These are phyloP conservation scores for Haliclona indistincta DNA, from an alignment of 37 sponge, comb jelly and placozoan species.

Conservation along the genomic window DNA sequence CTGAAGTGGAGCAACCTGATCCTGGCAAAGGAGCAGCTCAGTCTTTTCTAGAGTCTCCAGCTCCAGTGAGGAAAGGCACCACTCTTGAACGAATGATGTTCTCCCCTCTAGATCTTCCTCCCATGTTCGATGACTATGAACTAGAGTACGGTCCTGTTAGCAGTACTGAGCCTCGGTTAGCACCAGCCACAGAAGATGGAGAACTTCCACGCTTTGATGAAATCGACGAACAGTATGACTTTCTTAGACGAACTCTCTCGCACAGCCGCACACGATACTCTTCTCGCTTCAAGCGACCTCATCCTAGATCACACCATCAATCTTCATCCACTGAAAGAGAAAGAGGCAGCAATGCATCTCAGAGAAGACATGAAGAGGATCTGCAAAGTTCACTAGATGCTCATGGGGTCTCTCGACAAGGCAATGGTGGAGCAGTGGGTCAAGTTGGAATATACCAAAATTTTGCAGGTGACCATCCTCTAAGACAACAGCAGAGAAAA, in stretches of 20 bases:
- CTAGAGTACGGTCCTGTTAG: neutral
- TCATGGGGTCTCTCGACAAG: neutral
- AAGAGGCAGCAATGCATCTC: too few relatives aligned
- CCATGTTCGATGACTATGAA: neutral
- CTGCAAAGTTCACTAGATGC: neutral
- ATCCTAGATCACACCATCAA: neutral
- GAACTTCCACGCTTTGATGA: conserved; percentile 14
- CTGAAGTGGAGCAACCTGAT: too few relatives aligned
- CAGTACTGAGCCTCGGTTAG: conserved; percentile 15
- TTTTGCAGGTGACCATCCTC: too few relatives aligned
- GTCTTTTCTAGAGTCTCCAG: too few relatives aligned
- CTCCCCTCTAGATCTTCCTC: too few relatives aligned
- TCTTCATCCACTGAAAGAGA: neutral
- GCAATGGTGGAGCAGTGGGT: too few relatives aligned
- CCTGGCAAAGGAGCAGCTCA: too few relatives aligned
- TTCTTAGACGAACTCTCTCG: conserved; percentile 61
- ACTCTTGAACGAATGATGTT: neutral
- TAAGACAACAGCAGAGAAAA: too few relatives aligned
- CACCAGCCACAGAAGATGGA: neutral
- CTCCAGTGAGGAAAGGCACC: too few relatives aligned
- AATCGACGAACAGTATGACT: conserved; percentile 58
- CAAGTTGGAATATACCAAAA: too few relatives aligned
- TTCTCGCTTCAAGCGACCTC: conserved; percentile 18
- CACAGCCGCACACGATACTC: conserved; percentile 74
- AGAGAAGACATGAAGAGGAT: conserved; percentile 18